Evolutionary conservation across 2,888 invertebrate species (phyloP).

Genomic region (Flexamia atlantica): DNA sequence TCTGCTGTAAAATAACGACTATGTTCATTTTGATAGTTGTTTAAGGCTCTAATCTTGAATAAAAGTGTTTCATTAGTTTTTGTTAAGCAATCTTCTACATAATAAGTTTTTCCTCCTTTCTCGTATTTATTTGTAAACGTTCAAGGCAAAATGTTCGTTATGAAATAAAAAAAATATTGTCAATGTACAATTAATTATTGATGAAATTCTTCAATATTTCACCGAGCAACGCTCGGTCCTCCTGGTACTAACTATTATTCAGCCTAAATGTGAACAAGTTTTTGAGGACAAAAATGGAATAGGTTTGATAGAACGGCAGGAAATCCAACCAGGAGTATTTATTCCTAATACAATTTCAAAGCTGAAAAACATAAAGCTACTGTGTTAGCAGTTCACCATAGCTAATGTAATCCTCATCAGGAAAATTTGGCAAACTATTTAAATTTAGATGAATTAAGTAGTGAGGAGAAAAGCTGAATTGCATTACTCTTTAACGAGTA

Average conservation of each 20-base stretch:
- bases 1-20: too few relatives aligned
- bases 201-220: too few relatives aligned
- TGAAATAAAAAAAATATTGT: too few relatives aligned
- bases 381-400: neutral
- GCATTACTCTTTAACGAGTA: neutral
- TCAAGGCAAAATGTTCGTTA: too few relatives aligned
- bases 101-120: too few relatives aligned
- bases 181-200: too few relatives aligned
- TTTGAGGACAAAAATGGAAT: neutral
- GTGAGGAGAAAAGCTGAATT: neutral
- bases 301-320: neutral
- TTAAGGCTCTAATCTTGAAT: too few relatives aligned
- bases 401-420: neutral
- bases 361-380: neutral
- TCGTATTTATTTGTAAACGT: too few relatives aligned
- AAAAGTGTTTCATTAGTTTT: too few relatives aligned
- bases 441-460: neutral
- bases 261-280: conserved; percentile 1
- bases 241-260: neutral
- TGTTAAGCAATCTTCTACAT: neutral
- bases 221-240: too few relatives aligned
- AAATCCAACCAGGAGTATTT: conserved; percentile 1
- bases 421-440: conserved; percentile 1
- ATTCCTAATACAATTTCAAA: conserved; percentile 1
- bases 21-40: too few relatives aligned